Evolutionary conservation across 2,113 vertebrate genomes (phyloP).

Genomic region (Leiothrix lutea): DNA sequence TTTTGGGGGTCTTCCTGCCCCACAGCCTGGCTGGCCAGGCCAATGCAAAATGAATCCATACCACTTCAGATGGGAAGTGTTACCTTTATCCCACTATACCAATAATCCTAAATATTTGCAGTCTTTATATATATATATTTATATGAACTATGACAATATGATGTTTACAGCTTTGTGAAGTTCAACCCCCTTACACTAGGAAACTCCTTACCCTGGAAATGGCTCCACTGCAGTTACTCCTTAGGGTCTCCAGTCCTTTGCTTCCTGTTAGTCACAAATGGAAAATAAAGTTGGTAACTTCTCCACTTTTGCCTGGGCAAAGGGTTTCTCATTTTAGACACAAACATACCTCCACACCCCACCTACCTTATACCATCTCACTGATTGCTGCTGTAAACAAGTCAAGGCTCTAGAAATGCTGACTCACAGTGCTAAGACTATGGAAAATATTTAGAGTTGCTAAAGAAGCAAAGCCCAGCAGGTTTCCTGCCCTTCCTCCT

Average conservation of each 20-base stretch:
- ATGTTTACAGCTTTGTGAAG: neutral
- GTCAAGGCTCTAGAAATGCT: conserved; percentile 34
- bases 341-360: neutral
- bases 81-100: neutral
- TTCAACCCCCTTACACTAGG: neutral
- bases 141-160: neutral
- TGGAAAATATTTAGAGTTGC: neutral
- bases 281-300: neutral
- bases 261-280: neutral
- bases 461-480: neutral
- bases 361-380: neutral
- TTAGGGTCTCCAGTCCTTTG: neutral
- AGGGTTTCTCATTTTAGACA: conserved; percentile 6
- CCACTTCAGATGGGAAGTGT: neutral
- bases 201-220: neutral
- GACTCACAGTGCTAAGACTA: conserved; percentile 20
- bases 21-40: neutral
- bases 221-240: neutral
- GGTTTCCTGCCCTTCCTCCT: conserved; percentile 29
- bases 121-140: neutral
- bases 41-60: neutral
- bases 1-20: neutral
- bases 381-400: conserved; percentile 18
- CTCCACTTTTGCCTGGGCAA: neutral
- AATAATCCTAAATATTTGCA: neutral